phyloP scores from a whole-genome alignment of 2,113 vertebrate species.

The Pao palembangensis region DNA sequence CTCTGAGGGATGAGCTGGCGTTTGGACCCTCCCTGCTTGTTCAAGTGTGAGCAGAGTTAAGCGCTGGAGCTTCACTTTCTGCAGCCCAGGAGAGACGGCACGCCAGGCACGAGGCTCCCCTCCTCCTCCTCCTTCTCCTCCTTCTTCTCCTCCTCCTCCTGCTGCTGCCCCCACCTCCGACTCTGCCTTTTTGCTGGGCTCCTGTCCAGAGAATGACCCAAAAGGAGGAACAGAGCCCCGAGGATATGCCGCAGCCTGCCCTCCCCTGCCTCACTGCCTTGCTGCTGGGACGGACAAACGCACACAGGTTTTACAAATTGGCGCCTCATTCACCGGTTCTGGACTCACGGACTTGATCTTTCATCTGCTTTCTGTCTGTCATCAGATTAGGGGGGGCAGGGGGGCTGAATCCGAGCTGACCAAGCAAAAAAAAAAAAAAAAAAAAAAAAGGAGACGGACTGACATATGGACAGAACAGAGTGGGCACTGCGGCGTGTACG shows the following conservation, averaged over 20 bases:
- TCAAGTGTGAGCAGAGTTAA: constrained; percentile 50
- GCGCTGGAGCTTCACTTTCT: constrained; percentile 55
- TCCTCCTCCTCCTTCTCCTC: constrained; percentile 51
- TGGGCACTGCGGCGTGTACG: constrained; percentile 63
- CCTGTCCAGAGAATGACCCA: constrained; percentile 62
- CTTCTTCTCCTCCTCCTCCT: constrained; percentile 17
- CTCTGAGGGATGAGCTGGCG: constrained; percentile 14
- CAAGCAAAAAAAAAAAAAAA: constrained; percentile 25
- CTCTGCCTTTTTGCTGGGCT: constrained; percentile 46
- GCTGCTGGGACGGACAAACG: constrained; percentile 33
- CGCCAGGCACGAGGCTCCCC: constrained; percentile 67
- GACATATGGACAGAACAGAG: constrained; percentile 61
- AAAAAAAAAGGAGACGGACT: constrained; percentile 49
- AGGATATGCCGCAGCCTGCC: constrained; percentile 34
- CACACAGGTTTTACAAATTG: constrained; percentile 41
- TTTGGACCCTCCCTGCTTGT: constrained; percentile 56
- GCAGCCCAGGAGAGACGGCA: constrained; percentile 49
- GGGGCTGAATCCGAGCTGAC: constrained; percentile 15
- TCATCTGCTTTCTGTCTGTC: constrained; percentile 16
- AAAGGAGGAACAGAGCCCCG: constrained; percentile 48
- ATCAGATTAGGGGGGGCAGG: constrained; percentile 17
- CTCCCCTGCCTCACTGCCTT: constrained; percentile 30
- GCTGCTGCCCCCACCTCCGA: constrained; percentile 44
- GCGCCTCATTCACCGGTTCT: constrained; percentile 20
- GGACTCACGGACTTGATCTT: constrained; percentile 14